Evolutionary conservation across 1,140 invertebrate species (phyloP), one percentile per base, ranked within the genome.

Genomic region (Bombus breviceps): DNA sequence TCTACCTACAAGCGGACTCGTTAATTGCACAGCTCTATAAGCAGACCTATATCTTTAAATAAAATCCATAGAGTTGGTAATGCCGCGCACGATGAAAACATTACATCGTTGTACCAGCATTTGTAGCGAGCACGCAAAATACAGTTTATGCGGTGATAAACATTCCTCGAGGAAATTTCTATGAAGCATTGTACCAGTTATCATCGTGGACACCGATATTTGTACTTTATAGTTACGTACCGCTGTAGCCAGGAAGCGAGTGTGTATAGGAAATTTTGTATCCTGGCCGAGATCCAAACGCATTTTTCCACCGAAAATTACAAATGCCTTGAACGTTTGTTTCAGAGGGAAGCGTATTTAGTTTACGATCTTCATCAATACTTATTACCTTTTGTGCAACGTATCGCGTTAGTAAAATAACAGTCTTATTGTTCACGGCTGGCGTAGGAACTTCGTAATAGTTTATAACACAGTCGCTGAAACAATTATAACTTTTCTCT

Each of bases 321-420:
- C 15, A n/a, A 71, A 80, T 53, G 25, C 28, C 43, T 25, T 6
- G 66, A 25, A 28, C 47, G 18, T 53, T 80, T 69, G 43, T 80
- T 69, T 53, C 78, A 22, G 2, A 9, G 62, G 13, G 4, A 80
- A 34, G n/a, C 32, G 25, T 15, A 9, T 80, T 47, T 39, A 69
- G 2, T 25, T 53, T 57, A 69, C 13, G 25, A 57, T 80, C 34
- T 39, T 41, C 78, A 71, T 80, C 32, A 6, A 80, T 80, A 69
- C 43, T n/a, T 25, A 15, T 76, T 76, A 59, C 8, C 5, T 25
- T 28, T 25, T 34, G 34, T 13, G 47, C 3, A 37, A 5, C 74
- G 22, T 18, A 47, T 12, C 57, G 47, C 22, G 22, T 75, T 37
- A 37, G 47, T 47, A 22, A 37, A 75, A 34, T 75, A 75, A 75